Conservation (phyloP, 2,797 vertebrate genomes). For the Sebastes baramenuke region DNA sequence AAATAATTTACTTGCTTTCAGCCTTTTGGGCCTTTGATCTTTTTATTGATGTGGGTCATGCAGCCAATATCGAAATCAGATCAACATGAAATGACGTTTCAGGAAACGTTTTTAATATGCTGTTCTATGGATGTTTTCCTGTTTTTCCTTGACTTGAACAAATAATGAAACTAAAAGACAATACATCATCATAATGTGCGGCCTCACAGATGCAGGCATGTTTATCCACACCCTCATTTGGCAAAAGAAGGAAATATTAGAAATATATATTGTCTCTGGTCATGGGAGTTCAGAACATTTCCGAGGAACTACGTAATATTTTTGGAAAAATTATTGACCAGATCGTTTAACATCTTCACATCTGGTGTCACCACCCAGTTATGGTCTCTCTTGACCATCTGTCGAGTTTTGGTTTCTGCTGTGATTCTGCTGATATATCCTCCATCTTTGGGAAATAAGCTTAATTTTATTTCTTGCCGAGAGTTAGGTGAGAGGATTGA, state of each 20-base stretch:
- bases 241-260: background rate
- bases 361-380: slow-evolving; percentile 33
- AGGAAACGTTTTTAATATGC: background rate
- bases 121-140: background rate
- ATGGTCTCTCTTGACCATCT: background rate
- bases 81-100: background rate
- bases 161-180: background rate
- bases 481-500: background rate
- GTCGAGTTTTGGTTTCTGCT: background rate
- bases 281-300: slow-evolving; percentile 11
- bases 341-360: slow-evolving; percentile 15
- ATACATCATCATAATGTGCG: background rate
- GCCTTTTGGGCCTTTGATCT: background rate
- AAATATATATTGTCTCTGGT: background rate
- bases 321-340: slow-evolving; percentile 24
- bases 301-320: background rate
- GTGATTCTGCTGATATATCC: background rate
- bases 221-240: slow-evolving; percentile 28
- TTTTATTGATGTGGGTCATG: background rate
- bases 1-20: background rate
- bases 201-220: background rate
- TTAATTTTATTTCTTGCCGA: background rate
- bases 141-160: background rate
- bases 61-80: background rate
- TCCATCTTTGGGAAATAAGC: background rate